Evolutionary conservation across 2,113 vertebrate species (phyloP), one percentile per base, ranked within the genome.

Genomic region (Alosa alosa): DNA sequence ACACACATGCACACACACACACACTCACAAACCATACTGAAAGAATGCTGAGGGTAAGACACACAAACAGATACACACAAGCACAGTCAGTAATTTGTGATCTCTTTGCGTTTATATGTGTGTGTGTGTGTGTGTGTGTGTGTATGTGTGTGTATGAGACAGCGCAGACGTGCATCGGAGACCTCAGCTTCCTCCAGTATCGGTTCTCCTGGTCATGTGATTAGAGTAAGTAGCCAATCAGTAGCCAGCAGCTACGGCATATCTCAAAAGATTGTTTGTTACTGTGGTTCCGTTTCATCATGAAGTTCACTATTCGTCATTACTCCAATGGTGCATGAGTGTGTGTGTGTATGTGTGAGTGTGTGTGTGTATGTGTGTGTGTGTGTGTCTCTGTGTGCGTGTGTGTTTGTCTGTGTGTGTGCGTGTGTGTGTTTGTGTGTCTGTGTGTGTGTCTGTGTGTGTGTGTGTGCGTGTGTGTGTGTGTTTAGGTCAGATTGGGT

Each of bases 171-270:
- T 87, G 96, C 97, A 0, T 99, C 98, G 0, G 98, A 99, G 93
- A 96, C 98, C 47, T 99, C 98, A 90, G 98, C 99, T 92, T 99
- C 98, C 68, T 99, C 98, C 90, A 99, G 98, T 91, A 97, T 99
- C 0, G 97, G 97, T 86, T 99, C 98, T 82, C 98, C 98, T 0
- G 99, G 96, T 89, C 95, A 97, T 20, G 97, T 99, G 90, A 99
- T 99, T 94, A 99, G 98, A 36, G 98, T 99, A 95, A 94, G 98
- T 98, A 91, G 50, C 50, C 22, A 36, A 31, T 82, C 46, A 25
- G 13, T 0, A 57, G 7, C 4, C 46, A 47, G 46, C 46, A 47
- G 46, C 46, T 47, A 11, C 46, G 10, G 8, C 47, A 49, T 13
- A 47, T 52, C 9, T 2, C 15, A 55, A 18, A 3, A 55, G 13